Conservation (phyloP, 1,140 invertebrate genomes). For the Zaprionus nigranus region DNA sequence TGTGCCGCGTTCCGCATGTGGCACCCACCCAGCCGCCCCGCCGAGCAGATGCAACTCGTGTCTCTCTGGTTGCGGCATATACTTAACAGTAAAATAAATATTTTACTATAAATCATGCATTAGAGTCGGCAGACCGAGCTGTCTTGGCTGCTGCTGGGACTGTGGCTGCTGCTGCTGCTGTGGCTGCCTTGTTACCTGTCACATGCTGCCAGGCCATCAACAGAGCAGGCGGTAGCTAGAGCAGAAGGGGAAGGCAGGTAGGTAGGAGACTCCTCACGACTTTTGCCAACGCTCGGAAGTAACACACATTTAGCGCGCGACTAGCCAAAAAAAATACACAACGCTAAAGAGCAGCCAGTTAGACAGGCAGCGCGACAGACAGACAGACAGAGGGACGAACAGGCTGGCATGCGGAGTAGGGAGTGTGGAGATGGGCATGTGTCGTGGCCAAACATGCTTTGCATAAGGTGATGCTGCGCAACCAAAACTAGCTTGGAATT, state of each 20-base stretch:
- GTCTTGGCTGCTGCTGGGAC: neutral
- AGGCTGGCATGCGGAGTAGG: slow-evolving; percentile 15
- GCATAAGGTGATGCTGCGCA: neutral
- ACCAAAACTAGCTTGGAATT: slow-evolving; percentile 1
- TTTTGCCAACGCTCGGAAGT: slow-evolving; percentile 71
- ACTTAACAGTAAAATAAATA: slow-evolving; percentile 83
- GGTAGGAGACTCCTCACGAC: slow-evolving; percentile 22
- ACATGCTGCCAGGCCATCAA: slow-evolving; percentile 64
- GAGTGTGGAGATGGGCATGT: slow-evolving; percentile 12
- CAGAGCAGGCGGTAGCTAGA: slow-evolving; percentile 9
- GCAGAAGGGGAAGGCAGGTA: neutral
- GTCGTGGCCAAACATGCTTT: slow-evolving; percentile 1
- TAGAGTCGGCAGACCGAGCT: slow-evolving; percentile 57
- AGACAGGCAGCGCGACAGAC: slow-evolving; percentile 40
- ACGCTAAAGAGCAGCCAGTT: slow-evolving; percentile 48
- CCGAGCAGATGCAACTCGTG: slow-evolving; percentile 18
- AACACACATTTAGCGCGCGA: slow-evolving; percentile 79
- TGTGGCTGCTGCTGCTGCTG: slow-evolving; percentile 17
- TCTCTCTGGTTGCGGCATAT: slow-evolving; percentile 60
- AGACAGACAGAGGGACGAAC: neutral
- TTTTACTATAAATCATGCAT: slow-evolving; percentile 83
- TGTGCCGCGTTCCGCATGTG: slow-evolving; percentile 55
- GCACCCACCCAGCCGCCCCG: slow-evolving; percentile 51
- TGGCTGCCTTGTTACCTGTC: slow-evolving; percentile 67
- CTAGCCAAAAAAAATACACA: slow-evolving; percentile 60